Conservation (phyloP, 2,113 vertebrate genomes). For the Trachemys scripta region DNA sequence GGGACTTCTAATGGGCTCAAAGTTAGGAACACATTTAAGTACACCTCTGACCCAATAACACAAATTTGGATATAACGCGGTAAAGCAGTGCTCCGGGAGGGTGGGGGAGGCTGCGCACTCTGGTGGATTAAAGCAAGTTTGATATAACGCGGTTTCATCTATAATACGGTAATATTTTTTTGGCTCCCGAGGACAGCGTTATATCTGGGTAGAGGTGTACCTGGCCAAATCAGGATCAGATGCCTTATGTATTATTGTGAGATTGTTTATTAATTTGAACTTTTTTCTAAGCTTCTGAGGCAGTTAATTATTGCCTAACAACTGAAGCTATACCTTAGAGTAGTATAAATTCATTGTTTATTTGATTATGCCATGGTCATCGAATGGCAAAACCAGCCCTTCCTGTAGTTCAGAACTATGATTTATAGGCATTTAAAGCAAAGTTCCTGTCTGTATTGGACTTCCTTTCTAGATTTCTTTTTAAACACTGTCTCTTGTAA, state of each 20-base stretch:
- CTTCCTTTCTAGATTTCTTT: not conserved
- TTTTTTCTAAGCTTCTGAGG: not conserved
- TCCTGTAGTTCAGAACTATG: rapidly evolving
- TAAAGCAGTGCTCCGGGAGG: too few relatives aligned
- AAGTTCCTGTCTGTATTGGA: rapidly evolving
- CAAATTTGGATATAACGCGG: too few relatives aligned
- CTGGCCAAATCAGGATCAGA: not conserved
- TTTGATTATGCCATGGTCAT: not conserved
- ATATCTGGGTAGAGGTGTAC: not conserved
- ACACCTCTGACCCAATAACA: too few relatives aligned
- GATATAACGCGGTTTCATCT: too few relatives aligned
- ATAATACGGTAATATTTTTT: too few relatives aligned
- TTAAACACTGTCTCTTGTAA: too few relatives aligned
- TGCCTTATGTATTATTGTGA: not conserved
- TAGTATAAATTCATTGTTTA: not conserved
- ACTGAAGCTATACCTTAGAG: not conserved
- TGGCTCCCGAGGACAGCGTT: too few relatives aligned
- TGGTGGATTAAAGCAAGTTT: too few relatives aligned
- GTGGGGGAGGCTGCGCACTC: too few relatives aligned
- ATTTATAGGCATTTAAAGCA: rapidly evolving
- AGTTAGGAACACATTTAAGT: not conserved
- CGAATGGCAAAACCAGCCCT: rapidly evolving
- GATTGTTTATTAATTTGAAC: not conserved
- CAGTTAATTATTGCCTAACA: not conserved
- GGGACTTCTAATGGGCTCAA: not conserved